Evolutionary conservation across 2,888 invertebrate genomes (phyloP).

Genomic region (Pristionchus arcanus): DNA sequence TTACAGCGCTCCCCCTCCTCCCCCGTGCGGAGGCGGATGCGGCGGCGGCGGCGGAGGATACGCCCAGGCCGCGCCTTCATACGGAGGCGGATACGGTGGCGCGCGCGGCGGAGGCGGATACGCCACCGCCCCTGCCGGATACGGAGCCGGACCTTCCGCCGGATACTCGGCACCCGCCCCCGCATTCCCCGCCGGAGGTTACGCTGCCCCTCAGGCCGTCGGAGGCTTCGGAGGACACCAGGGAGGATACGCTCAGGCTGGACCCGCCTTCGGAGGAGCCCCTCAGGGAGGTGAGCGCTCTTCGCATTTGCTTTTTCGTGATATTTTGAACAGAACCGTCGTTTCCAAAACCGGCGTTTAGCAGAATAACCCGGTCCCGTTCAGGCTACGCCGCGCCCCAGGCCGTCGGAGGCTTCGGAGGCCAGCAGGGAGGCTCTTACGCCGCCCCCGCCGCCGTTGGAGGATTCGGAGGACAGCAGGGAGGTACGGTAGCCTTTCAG

Average conservation of each 20-base stretch:
- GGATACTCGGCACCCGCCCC: slow-evolving; percentile 34
- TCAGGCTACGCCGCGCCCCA: slow-evolving; percentile 33
- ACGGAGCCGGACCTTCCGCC: background rate
- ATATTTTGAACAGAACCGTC: no score
- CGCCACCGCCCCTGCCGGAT: slow-evolving; percentile 32
- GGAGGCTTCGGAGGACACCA: slow-evolving; percentile 36
- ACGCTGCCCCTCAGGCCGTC: slow-evolving; percentile 12
- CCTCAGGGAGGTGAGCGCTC: background rate
- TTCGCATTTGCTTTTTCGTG: background rate
- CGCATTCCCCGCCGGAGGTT: slow-evolving; percentile 21
- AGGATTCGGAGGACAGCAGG: slow-evolving; percentile 32
- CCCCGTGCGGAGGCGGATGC: slow-evolving; percentile 50
- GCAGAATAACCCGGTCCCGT: background rate
- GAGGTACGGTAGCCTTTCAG: background rate
- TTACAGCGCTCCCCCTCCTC: slow-evolving; percentile 49
- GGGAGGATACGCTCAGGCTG: slow-evolving; percentile 40
- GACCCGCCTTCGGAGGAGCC: slow-evolving; percentile 17
- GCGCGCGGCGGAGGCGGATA: slow-evolving; percentile 26
- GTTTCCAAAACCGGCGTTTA: no score
- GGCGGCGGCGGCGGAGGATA: slow-evolving; percentile 38
- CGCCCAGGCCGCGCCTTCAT: background rate
- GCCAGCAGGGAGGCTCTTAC: slow-evolving; percentile 28
- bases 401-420: background rate
- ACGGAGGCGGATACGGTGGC: slow-evolving; percentile 24
- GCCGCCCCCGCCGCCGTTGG: slow-evolving; percentile 24